Evolutionary conservation across 2,113 vertebrate species (phyloP), one percentile per base, ranked within the genome.

Genomic region (Bagarius yarrelli): DNA sequence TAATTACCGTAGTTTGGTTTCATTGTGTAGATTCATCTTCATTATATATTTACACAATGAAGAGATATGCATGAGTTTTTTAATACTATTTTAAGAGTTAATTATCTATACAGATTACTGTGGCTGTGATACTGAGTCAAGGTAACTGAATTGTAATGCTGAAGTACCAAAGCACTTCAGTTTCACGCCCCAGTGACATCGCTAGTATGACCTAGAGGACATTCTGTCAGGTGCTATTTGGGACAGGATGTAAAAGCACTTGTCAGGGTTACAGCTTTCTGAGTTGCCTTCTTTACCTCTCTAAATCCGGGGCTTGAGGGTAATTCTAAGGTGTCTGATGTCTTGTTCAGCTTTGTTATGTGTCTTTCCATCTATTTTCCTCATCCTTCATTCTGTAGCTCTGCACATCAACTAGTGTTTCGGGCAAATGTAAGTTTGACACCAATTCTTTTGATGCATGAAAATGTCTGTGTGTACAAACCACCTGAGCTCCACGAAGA

Each of bases 211-310:
- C 14, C 23, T 27, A 25, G 12, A 27, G n/a, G 23, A 27, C 2
- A 2, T 70, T 18, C n/a, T 70, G 14, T 25, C 4, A 1, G 3
- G 52, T 1, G 27, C 0, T 14, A 55, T 73, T 36, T 56, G 11
- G 72, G 72, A 74, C 30, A 36, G 52, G 30, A 30, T 30, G 50
- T 60, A 32, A 76, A 72, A 72, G 19, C 8, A 23, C 40, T 72
- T 80, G 56, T 72, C 78, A 80, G 21, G 56, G 67, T 80, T 50
- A 61, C 67, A 32, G 12, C 18, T 71, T 52, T 47, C 15, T 59
- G 32, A 55, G 32, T 79, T 5, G 1, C 3, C 16, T 21, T 56
- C 61, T 80, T 72, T 23, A 21, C 18, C 19, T 27, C 25, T 40
- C 67, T n/a, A 40, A 71, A 44, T 60, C 36, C 8, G 66, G 47